Evolutionary conservation across 2,888 invertebrate genomes (phyloP).

Genomic region (Callyntrura sp.): DNA sequence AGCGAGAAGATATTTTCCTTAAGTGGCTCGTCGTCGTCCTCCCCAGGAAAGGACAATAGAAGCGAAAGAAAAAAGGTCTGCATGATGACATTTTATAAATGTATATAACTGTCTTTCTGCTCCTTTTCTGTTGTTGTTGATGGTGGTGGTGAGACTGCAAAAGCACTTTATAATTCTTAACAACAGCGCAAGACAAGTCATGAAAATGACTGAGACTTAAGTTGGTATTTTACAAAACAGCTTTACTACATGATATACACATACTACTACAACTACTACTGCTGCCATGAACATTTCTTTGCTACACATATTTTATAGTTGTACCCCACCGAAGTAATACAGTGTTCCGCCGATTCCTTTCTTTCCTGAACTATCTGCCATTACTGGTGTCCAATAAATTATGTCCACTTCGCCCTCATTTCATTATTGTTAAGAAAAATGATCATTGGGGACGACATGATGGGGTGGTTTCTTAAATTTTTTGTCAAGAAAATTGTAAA

Average conservation of each 20-base stretch:
- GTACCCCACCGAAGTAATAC: background rate
- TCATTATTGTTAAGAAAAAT: slow-evolving; percentile 76
- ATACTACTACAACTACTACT: no score
- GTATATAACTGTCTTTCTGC: slow-evolving; percentile 70
- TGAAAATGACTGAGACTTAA: slow-evolving; percentile 68
- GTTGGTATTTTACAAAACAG: slow-evolving; percentile 63
- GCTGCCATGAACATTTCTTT: background rate
- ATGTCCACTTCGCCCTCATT: slow-evolving; percentile 77
- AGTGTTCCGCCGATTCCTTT: slow-evolving; percentile 35
- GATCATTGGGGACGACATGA: slow-evolving; percentile 70
- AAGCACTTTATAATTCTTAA: slow-evolving; percentile 77
- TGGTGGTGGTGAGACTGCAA: slow-evolving; percentile 70
- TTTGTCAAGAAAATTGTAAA: slow-evolving; percentile 69
- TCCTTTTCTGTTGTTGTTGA: slow-evolving; percentile 53
- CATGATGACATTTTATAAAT: slow-evolving; percentile 77
- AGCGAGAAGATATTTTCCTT: slow-evolving; percentile 76
- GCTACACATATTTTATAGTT: background rate
- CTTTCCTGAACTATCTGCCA: slow-evolving; percentile 55
- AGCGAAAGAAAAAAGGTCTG: slow-evolving; percentile 60
- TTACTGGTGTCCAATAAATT: slow-evolving; percentile 74
- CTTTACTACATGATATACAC: background rate
- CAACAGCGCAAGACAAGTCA: slow-evolving; percentile 74
- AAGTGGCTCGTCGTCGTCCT: slow-evolving; percentile 67
- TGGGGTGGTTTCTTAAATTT: slow-evolving; percentile 39
- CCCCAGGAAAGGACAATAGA: slow-evolving; percentile 68